Conservation (phyloP, 92 coral and sea anemone genomes). For the Pocillopora meandrina region DNA sequence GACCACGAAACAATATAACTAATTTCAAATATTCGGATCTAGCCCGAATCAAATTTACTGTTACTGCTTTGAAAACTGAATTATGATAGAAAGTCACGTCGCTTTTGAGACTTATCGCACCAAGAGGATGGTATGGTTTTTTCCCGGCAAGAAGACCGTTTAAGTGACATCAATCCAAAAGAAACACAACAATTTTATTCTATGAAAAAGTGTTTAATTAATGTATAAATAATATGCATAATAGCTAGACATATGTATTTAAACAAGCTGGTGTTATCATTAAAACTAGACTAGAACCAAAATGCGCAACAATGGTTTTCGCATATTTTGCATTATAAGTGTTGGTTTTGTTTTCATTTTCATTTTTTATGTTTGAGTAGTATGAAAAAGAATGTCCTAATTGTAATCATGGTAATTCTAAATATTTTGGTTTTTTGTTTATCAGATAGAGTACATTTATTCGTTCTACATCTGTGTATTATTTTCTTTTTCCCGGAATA, state of each 20-base stretch:
- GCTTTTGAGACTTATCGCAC: no score
- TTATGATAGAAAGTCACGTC: neutral
- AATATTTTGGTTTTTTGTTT: neutral
- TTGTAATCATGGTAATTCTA: neutral
- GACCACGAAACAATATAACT: neutral
- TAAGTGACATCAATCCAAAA: neutral
- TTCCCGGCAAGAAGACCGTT: neutral
- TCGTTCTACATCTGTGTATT: no score
- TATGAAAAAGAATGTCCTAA: neutral
- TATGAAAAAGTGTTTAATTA: neutral
- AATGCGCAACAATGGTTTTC: neutral
- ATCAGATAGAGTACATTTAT: no score
- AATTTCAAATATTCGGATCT: neutral
- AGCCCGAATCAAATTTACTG: neutral
- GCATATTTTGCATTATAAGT: conserved; percentile 3
- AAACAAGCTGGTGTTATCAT: conserved; percentile 4
- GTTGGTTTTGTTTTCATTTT: conserved; percentile 1
- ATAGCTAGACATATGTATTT: neutral
- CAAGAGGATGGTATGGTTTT: neutral
- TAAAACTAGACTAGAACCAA: neutral
- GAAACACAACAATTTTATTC: neutral
- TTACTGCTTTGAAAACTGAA: neutral
- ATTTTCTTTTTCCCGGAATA: no score
- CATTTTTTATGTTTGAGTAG: neutral
- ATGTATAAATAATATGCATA: neutral